phyloP scores from a whole-genome alignment of 2,113 vertebrate species.

The Pluvialis apricaria region DNA sequence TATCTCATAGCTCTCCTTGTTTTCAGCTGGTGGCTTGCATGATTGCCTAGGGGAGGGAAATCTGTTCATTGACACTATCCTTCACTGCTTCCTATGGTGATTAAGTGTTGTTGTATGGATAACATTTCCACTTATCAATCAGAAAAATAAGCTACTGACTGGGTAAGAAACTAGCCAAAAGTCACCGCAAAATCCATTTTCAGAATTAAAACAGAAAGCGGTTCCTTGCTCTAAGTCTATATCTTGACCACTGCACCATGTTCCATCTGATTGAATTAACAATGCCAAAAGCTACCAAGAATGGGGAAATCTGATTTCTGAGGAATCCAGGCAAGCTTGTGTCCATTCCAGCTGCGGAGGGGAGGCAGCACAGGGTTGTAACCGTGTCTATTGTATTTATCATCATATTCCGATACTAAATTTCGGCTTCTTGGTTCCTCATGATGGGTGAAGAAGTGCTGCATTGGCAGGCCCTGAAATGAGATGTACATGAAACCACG shows the following conservation, averaged over 20 bases:
- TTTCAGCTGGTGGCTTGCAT: background rate
- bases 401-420: slow-evolving; percentile 74
- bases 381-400: slow-evolving; percentile 60
- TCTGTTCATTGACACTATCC: background rate
- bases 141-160: background rate
- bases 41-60: background rate
- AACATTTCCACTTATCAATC: background rate
- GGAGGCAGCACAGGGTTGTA: slow-evolving; percentile 57
- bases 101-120: background rate
- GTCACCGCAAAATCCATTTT: background rate
- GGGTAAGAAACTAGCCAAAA: background rate
- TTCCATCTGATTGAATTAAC: background rate
- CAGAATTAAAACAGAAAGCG: background rate
- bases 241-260: background rate
- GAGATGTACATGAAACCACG: background rate
- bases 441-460: slow-evolving; percentile 71
- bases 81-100: background rate
- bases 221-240: background rate
- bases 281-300: slow-evolving; percentile 49
- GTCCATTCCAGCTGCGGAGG: slow-evolving; percentile 48
- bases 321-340: slow-evolving; percentile 70
- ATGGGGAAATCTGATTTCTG: slow-evolving; percentile 74
- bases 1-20: background rate
- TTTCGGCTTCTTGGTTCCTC: slow-evolving; percentile 46
- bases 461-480: slow-evolving; percentile 76